phyloP scores from a whole-genome alignment of 2,888 invertebrate genomes.

The Margaritifera margaritifera region DNA sequence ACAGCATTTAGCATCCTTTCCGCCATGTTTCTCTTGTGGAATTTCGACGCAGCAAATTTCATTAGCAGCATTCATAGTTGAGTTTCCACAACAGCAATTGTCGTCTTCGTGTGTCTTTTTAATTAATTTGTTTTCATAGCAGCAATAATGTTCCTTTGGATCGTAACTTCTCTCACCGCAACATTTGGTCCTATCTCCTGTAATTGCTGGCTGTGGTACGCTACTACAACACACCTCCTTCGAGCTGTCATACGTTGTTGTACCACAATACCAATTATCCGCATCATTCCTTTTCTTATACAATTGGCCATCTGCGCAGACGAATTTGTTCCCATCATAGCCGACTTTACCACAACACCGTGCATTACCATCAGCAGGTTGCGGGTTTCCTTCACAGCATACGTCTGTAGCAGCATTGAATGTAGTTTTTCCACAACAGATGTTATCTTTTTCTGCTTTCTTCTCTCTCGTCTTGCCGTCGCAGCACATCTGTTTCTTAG shows the following conservation, averaged over 20 bases:
- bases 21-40: not conserved
- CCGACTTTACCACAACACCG: conserved; percentile 19
- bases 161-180: conserved; percentile 24
- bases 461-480: conserved; percentile 16
- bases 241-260: conserved; percentile 26
- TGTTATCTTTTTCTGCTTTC: conserved; percentile 12
- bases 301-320: conserved; percentile 30
- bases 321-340: conserved; percentile 18
- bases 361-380: conserved; percentile 21
- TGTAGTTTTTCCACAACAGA: too few species aligned
- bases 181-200: conserved; percentile 23
- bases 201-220: conserved; percentile 18
- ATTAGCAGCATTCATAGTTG: conserved; percentile 28
- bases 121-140: conserved; percentile 10
- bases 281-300: conserved; percentile 15
- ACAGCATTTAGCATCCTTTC: conserved; percentile 8
- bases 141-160: conserved; percentile 19
- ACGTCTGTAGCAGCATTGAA: too few species aligned
- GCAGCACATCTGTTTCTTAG: conserved; percentile 31
- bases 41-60: conserved; percentile 12
- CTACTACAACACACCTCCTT: conserved; percentile 29
- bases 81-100: conserved; percentile 32
- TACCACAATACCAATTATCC: conserved; percentile 34
- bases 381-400: conserved; percentile 30
- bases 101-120: conserved; percentile 21